phyloP scores from a whole-genome alignment of 2,888 invertebrate species.

The Agonopterix subpropinquella region DNA sequence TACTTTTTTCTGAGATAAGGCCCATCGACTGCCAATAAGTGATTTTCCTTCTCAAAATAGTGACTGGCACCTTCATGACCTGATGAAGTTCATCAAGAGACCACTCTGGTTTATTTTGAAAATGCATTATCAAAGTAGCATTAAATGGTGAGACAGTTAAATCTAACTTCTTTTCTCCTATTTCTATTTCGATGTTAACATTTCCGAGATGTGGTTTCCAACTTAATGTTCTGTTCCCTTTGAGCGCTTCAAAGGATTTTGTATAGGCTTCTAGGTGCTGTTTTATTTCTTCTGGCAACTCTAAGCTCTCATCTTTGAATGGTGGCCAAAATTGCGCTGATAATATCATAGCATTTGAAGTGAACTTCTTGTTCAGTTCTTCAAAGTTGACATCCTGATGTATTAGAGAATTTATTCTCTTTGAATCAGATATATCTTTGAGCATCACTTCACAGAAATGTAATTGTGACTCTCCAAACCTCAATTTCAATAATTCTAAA shows the following conservation, averaged over 20 bases:
- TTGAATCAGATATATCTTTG: constrained; percentile 97
- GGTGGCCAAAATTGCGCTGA: constrained; percentile 99
- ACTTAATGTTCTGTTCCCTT: constrained; percentile 92
- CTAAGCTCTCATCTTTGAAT: constrained; percentile 94
- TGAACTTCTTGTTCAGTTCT: constrained; percentile 49
- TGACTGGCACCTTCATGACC: constrained; percentile 90
- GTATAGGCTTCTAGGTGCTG: constrained; percentile 90
- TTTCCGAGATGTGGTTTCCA: constrained; percentile 97
- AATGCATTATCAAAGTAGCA: constrained; percentile 95
- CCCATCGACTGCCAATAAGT: constrained; percentile 97
- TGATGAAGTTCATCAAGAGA: constrained; percentile 89
- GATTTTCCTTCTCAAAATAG: constrained; percentile 89
- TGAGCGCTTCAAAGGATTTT: constrained; percentile 91
- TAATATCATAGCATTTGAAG: constrained; percentile 86
- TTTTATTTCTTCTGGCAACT: constrained; percentile 87
- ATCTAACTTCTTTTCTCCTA: constrained; percentile 86
- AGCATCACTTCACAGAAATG: constrained; percentile 99
- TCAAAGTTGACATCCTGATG: constrained; percentile 81
- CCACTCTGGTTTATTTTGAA: constrained; percentile 92
- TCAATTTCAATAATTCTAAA: constrained; percentile 92
- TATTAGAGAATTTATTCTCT: constrained; percentile 91
- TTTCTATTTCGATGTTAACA: constrained; percentile 92
- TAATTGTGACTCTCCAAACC: constrained; percentile 96
- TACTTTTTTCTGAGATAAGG: constrained; percentile 83
- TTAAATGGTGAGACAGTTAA: constrained; percentile 94